Evolutionary conservation across 2,797 vertebrate genomes (phyloP), one percentile per base, ranked within the genome.

Genomic region (Bradypus variegatus): DNA sequence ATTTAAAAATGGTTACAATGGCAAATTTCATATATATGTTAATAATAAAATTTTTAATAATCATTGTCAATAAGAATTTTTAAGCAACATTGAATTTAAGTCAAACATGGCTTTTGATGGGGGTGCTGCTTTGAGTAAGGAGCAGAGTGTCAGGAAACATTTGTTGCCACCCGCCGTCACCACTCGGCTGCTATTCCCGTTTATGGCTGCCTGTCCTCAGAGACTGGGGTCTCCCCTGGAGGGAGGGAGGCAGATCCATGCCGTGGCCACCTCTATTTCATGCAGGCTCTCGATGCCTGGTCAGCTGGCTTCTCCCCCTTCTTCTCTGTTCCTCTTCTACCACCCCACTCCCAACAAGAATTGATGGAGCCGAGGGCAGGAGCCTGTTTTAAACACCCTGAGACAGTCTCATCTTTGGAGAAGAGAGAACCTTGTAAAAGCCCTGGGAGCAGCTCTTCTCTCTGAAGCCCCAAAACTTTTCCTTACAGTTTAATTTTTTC

Each of bases 221-320:
- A 21, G 53, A 29, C 55, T 25, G 2, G 1, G n/a, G 1, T 36
- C 11, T 65, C 23, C 64, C 65, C 58, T 6, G 48, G 16, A 29
- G 5, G 1, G 62, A 33, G 27, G 41, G 8, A 21, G 41, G 25
- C 89, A 19, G 64, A 25, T 65, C 45, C 7, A 0, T 10, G 41
- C 21, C 5, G 31, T 8, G 16, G 41, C 58, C 5, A 3, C 69
- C 65, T 60, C 38, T 16, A 2, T 33, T 8, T 14, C 58, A 8
- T 4, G 8, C 36, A 48, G 2, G 6, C 8, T 80, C 79, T 23
- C 8, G 2, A 50, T 58, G 18, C 9, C 0, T 0, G 19, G n/a
- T 91, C 27, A 29, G 29, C 50, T 25, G 38, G 48, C 58, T 60
- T 41, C 62, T 65, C 27, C 11, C 41, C 31, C 31, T n/a, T 6